Conservation (phyloP, 1,140 invertebrate species). For the Bombus cullumanus region DNA sequence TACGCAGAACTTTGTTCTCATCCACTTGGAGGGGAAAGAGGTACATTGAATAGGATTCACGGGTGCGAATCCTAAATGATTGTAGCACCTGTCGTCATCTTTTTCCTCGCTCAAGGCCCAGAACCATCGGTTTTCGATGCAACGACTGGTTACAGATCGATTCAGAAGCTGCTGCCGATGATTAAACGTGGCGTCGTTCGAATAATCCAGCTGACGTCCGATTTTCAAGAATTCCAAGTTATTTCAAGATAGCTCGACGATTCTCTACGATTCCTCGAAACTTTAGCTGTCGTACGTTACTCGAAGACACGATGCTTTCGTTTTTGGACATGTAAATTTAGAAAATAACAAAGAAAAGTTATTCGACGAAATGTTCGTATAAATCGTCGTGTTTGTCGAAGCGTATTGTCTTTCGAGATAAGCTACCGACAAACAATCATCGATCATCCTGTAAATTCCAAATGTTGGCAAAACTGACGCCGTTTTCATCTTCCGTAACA, state of each 20-base stretch:
- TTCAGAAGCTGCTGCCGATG: background rate
- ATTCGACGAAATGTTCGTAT: background rate
- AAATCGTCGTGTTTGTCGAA: background rate
- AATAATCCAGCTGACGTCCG: background rate
- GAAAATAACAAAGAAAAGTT: background rate
- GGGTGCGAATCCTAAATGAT: too few relatives aligned
- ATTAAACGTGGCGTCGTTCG: background rate
- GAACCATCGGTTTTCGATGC: background rate
- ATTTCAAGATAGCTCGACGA: too few relatives aligned
- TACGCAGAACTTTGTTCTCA: slow-evolving; percentile 53
- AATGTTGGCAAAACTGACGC: background rate
- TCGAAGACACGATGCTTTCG: too few relatives aligned
- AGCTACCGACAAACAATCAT: background rate
- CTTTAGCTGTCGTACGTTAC: background rate
- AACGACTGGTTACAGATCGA: background rate
- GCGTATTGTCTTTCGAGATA: background rate
- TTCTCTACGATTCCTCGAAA: background rate
- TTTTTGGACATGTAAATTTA: background rate
- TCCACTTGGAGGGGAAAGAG: background rate
- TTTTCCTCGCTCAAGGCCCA: background rate
- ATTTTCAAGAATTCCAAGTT: too few relatives aligned
- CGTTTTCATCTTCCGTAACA: background rate
- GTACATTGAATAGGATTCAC: background rate
- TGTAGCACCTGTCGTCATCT: background rate
- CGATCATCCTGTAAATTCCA: background rate